phyloP scores from a whole-genome alignment of 2,797 vertebrate genomes.

The Pangasius sanitwongsei region DNA sequence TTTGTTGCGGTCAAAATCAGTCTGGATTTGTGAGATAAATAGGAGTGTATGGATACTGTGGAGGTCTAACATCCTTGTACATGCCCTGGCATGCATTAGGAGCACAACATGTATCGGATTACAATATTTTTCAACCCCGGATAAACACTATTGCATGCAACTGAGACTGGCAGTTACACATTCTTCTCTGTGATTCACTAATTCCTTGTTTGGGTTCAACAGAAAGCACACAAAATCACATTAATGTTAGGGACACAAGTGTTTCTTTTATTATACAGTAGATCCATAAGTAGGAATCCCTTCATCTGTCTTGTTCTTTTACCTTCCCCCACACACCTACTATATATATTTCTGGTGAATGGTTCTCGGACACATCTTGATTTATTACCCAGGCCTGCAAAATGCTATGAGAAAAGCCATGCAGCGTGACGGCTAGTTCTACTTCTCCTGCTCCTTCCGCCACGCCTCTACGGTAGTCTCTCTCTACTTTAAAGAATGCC shows the following conservation, averaged over 20 bases:
- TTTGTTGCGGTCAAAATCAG: constrained; percentile 30
- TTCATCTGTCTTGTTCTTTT: neutral
- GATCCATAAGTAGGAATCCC: neutral
- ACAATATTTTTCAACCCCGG: neutral
- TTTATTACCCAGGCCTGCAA: constrained; percentile 21
- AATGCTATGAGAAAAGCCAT: constrained; percentile 29
- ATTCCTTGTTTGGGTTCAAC: neutral
- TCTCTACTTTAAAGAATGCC: neutral
- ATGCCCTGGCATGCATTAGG: constrained; percentile 23
- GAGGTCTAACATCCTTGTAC: constrained; percentile 27
- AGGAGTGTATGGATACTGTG: constrained; percentile 1
- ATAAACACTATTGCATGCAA: neutral
- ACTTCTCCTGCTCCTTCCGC: neutral
- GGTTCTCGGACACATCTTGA: constrained; percentile 13
- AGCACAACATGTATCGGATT: neutral
- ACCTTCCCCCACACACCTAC: constrained; percentile 2
- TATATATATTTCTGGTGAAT: neutral
- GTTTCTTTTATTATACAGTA: neutral
- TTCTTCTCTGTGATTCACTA: constrained; percentile 4
- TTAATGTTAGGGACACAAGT: neutral
- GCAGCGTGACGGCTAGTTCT: neutral
- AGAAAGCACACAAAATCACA: constrained; percentile 2
- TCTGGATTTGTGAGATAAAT: constrained; percentile 23
- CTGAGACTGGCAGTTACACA: neutral
- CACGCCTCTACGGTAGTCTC: neutral